Percentiles rank a stretch among this genome's conserved stretches.
Evolutionary conservation across 2,797 vertebrate genomes (phyloP).

Genomic region (Chromis chromis): DNA sequence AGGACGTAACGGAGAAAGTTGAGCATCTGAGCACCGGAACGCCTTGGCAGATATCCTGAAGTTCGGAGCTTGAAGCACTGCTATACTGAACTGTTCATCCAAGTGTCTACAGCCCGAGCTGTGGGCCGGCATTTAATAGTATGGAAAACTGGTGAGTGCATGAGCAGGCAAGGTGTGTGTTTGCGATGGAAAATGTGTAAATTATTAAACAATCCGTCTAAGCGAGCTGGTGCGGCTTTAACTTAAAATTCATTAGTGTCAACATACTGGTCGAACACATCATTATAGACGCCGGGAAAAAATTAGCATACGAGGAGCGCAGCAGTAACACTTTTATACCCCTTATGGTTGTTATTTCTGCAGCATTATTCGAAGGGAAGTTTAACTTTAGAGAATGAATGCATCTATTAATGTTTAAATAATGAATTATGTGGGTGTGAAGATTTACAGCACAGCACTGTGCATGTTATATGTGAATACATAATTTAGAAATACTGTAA

Average conservation of each 20-base stretch:
- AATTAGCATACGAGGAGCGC: neutral
- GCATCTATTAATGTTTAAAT: conserved; percentile 67
- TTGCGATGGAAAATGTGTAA: conserved; percentile 48
- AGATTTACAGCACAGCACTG: conserved; percentile 29
- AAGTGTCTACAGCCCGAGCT: conserved; percentile 3
- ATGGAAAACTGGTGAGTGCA: conserved; percentile 31
- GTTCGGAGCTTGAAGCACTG: no score
- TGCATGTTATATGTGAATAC: conserved; percentile 53
- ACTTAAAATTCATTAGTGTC: conserved; percentile 17
- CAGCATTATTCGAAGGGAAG: neutral
- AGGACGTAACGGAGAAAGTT: conserved; percentile 23
- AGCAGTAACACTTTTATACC: neutral
- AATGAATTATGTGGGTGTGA: conserved; percentile 62
- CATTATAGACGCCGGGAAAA: neutral
- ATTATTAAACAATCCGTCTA: conserved; percentile 52
- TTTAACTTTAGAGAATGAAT: conserved; percentile 24
- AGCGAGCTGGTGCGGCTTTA: conserved; percentile 12
- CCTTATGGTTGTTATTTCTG: neutral
- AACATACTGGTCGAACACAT: conserved; percentile 7
- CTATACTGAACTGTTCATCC: conserved; percentile 40
- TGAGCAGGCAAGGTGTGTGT: conserved; percentile 35
- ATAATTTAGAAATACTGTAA: conserved; percentile 58
- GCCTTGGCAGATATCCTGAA: no score
- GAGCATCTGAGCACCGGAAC: neutral
- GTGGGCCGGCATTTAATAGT: conserved; percentile 25